phyloP scores from a whole-genome alignment of 1,140 invertebrate genomes.

The Brachionus rotundiformis region DNA sequence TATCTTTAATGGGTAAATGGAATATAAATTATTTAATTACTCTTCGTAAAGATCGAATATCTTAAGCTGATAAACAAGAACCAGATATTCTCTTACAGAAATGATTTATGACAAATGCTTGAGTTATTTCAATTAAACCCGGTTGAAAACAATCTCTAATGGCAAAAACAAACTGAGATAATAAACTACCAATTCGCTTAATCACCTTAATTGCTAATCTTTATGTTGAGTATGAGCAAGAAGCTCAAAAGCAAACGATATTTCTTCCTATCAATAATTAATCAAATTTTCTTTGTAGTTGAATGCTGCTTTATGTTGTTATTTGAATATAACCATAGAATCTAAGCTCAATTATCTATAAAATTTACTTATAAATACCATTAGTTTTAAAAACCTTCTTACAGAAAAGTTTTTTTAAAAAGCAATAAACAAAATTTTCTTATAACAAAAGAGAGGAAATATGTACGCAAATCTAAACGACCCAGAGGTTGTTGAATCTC shows the following conservation, averaged over 20 bases:
- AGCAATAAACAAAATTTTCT: constrained; percentile 23
- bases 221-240: neutral
- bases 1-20: neutral
- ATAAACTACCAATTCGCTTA: constrained; percentile 21
- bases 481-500: constrained; percentile 51
- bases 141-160: neutral
- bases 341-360: neutral
- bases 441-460: constrained; percentile 19
- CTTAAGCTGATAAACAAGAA: constrained; percentile 9
- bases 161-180: constrained; percentile 29
- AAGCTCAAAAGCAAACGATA: neutral
- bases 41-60: constrained; percentile 19
- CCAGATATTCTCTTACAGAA: constrained; percentile 7
- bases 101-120: constrained; percentile 40
- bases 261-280: constrained; percentile 24
- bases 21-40: constrained; percentile 19
- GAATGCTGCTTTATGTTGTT: constrained; percentile 33
- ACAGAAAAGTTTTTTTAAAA: neutral
- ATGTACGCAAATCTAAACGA: constrained; percentile 44
- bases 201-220: constrained; percentile 20
- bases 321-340: constrained; percentile 24
- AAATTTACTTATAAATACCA: constrained; percentile 34
- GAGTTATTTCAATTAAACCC: constrained; percentile 11
- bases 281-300: constrained; percentile 21
- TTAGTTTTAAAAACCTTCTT: neutral